Percentiles rank a stretch among this genome's conserved stretches.
These are phyloP conservation scores for Tachystola acroxantha DNA, from an alignment of 2,888 invertebrate genomes.

Conservation along the genomic window DNA sequence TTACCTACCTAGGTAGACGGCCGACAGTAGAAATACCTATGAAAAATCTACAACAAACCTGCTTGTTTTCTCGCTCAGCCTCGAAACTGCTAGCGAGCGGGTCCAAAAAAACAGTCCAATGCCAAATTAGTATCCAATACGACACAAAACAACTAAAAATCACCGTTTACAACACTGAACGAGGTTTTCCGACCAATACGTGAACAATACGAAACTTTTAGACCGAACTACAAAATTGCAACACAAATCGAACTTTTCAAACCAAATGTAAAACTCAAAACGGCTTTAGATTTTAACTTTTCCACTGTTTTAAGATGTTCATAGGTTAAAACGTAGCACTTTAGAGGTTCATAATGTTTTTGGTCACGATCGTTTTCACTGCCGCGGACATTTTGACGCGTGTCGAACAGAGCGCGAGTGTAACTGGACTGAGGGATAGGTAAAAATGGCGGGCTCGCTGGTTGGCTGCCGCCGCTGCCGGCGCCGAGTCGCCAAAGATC, in stretches of 20 bases:
- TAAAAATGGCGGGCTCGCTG: constrained; percentile 54
- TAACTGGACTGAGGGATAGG: constrained; percentile 52
- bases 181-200: constrained; percentile 19
- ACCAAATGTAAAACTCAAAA: no score
- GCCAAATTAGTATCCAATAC: constrained; percentile 46
- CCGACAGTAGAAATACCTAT: no score
- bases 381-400: constrained; percentile 30
- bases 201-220: constrained; percentile 16
- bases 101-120: constrained; percentile 18
- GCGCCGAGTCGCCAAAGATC: constrained; percentile 57
- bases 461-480: constrained; percentile 32
- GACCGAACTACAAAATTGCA: constrained; percentile 22
- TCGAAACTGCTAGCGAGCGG: constrained; percentile 3
- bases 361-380: constrained; percentile 40
- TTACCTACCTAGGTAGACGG: no score
- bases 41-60: constrained; percentile 9
- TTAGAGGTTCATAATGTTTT: constrained; percentile 29
- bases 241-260: constrained; percentile 22
- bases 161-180: constrained; percentile 35
- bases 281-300: no score
- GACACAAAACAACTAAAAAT: constrained; percentile 32
- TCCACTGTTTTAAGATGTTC: constrained; percentile 1
- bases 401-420: constrained; percentile 26
- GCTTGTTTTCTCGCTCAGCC: constrained; percentile 1
- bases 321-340: constrained; percentile 4